A percentile compares a stretch with the other conserved stretches of the same genome.
phyloP scores from a whole-genome alignment of 2,888 invertebrate genomes.

The Drosophila mettleri region DNA sequence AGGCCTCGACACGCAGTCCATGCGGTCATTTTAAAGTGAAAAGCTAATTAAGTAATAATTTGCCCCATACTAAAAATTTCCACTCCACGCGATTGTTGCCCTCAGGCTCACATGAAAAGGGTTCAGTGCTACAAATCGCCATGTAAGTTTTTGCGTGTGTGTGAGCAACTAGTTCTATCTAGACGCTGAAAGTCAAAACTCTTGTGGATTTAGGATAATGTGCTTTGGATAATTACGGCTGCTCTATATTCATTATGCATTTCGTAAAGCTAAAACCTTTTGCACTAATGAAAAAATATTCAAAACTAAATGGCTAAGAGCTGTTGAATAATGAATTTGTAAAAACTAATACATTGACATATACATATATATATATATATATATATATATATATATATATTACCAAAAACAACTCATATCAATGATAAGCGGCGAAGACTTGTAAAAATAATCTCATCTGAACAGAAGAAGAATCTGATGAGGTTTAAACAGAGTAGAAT shows the following conservation, averaged over 20 bases:
- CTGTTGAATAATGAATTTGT: no score
- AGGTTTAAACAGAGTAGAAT: no score
- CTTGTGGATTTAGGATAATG: constrained; percentile 49
- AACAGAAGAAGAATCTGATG: no score
- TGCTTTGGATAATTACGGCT: constrained; percentile 36
- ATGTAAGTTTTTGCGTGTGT: background rate
- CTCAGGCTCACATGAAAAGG: constrained; percentile 20
- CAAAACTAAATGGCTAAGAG: no score
- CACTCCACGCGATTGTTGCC: constrained; percentile 31
- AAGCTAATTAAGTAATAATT: constrained; percentile 74
- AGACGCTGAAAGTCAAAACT: constrained; percentile 3
- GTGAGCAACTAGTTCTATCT: constrained; percentile 22
- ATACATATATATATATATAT: no score
- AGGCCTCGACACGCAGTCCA: constrained; percentile 42
- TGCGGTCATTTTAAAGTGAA: constrained; percentile 58
- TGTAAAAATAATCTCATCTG: no score
- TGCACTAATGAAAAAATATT: background rate
- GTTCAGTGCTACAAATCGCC: no score
- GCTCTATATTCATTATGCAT: background rate
- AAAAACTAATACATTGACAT: no score
- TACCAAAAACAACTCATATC: no score
- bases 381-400: no score
- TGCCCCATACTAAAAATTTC: constrained; percentile 39
- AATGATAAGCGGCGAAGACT: no score
- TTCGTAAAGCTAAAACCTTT: background rate